phyloP scores from a whole-genome alignment of 2,888 invertebrate genomes.

The Drosophila paramelanica region DNA sequence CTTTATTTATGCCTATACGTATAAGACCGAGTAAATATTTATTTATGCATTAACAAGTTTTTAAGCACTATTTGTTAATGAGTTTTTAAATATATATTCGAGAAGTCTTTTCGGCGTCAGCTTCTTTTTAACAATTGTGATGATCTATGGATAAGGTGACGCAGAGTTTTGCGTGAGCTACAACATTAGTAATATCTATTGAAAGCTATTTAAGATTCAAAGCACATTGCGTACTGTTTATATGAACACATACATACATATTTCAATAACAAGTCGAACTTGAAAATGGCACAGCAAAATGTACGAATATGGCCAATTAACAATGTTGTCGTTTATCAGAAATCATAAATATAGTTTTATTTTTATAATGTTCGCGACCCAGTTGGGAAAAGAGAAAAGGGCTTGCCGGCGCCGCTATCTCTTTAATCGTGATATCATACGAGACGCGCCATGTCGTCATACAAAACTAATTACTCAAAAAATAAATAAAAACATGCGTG shows the following conservation, averaged over 20 bases:
- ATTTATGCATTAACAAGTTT: conserved; percentile 47
- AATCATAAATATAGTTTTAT: conserved; percentile 40
- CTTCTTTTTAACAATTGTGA: conserved; percentile 46
- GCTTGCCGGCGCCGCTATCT: conserved; percentile 44
- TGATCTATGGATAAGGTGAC: conserved; percentile 33
- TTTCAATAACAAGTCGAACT: conserved; percentile 54
- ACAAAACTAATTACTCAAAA: conserved; percentile 64
- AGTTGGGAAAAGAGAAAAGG: conserved; percentile 55
- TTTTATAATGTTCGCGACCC: conserved; percentile 40
- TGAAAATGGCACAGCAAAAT: conserved; percentile 59
- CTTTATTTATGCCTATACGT: neutral
- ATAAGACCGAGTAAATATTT: conserved; percentile 31
- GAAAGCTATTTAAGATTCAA: conserved; percentile 46
- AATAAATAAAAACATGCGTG: conserved; percentile 53
- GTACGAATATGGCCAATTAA: conserved; percentile 17
- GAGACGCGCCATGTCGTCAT: conserved; percentile 30
- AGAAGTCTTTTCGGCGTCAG: conserved; percentile 17
- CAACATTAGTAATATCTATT: conserved; percentile 6
- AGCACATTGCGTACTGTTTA: conserved; percentile 29
- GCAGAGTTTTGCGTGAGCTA: conserved; percentile 24
- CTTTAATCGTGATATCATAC: conserved; percentile 44
- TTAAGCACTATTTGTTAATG: conserved; percentile 24
- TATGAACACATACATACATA: conserved; percentile 10
- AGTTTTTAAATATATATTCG: conserved; percentile 12
- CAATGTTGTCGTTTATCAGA: conserved; percentile 25